These are phyloP conservation scores for Podabrus alpinus DNA, from an alignment of 2,888 invertebrate genomes.

Conservation along the genomic window DNA sequence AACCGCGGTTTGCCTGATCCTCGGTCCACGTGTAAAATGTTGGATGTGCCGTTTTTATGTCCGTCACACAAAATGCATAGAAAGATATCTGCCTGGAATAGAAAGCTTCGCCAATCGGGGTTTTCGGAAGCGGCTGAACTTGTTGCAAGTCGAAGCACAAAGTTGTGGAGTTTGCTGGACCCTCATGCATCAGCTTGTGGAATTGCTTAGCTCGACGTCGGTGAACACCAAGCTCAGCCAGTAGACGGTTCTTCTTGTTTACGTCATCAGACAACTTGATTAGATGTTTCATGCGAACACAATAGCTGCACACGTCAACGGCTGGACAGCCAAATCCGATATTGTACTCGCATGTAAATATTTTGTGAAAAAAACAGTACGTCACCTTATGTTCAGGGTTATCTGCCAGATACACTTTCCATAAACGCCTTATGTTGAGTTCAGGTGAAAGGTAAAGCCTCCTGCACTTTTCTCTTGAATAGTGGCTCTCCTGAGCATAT, in stretches of 20 bases:
- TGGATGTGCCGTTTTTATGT: slow-evolving; percentile 19
- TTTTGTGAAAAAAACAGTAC: slow-evolving; percentile 18
- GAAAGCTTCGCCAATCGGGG: slow-evolving; percentile 26
- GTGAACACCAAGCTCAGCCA: not conserved
- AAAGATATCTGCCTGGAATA: slow-evolving; percentile 31
- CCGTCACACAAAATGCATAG: slow-evolving; percentile 27
- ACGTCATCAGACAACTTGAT: not conserved
- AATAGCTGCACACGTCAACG: slow-evolving; percentile 11
- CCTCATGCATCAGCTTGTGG: slow-evolving; percentile 12
- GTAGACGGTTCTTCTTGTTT: not conserved
- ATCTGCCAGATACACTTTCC: too few relatives aligned
- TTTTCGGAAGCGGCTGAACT: slow-evolving; percentile 15
- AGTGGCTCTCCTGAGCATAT: too few relatives aligned
- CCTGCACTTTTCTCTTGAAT: too few relatives aligned
- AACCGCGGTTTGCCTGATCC: slow-evolving; percentile 27
- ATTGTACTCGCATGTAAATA: slow-evolving; percentile 27
- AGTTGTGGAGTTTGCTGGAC: not conserved
- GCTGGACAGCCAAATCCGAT: slow-evolving; percentile 24
- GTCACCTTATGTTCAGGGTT: too few relatives aligned
- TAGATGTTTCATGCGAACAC: slow-evolving; percentile 10
- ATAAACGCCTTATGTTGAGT: too few relatives aligned
- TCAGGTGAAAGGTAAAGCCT: too few relatives aligned
- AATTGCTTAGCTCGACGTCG: slow-evolving; percentile 16
- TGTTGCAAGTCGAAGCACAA: slow-evolving; percentile 24
- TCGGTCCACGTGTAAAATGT: slow-evolving; percentile 25